phyloP scores from a whole-genome alignment of 2,888 invertebrate genomes.

The Leptopilina drosophilae region DNA sequence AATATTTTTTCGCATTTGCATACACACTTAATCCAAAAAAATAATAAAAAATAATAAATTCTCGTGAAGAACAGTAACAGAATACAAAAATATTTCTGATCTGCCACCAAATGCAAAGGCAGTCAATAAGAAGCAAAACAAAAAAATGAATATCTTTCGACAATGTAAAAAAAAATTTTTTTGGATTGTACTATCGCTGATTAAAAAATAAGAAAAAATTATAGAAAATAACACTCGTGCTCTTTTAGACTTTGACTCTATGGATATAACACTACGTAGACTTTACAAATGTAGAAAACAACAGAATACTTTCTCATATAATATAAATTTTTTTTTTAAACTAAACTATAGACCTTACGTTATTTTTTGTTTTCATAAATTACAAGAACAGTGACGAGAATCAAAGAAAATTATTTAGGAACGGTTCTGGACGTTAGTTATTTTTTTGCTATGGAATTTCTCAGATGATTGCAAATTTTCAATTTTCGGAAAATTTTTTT shows the following conservation, averaged over 20 bases:
- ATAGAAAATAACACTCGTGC: conserved; percentile 18
- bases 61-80: too few species aligned
- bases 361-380: conserved; percentile 3
- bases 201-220: neutral
- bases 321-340: conserved; percentile 61
- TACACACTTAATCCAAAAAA: too few species aligned
- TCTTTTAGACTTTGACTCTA: conserved; percentile 55
- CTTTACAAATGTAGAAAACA: conserved; percentile 72
- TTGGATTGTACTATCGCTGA: conserved; percentile 18
- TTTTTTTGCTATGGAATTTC: conserved; percentile 12
- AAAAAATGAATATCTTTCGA: neutral
- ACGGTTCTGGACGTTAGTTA: conserved; percentile 29
- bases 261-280: conserved; percentile 72
- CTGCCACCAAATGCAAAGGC: conserved; percentile 37
- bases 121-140: neutral
- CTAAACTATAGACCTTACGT: conserved; percentile 44
- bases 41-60: too few species aligned
- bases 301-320: conserved; percentile 66
- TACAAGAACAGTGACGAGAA: conserved; percentile 37
- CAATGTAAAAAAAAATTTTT: neutral
- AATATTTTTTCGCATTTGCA: too few species aligned
- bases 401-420: conserved; percentile 34
- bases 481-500: neutral
- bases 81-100: conserved; percentile 1
- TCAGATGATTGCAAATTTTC: neutral